phyloP scores from a whole-genome alignment of 2,797 vertebrate genomes.

The Scleropages formosus region DNA sequence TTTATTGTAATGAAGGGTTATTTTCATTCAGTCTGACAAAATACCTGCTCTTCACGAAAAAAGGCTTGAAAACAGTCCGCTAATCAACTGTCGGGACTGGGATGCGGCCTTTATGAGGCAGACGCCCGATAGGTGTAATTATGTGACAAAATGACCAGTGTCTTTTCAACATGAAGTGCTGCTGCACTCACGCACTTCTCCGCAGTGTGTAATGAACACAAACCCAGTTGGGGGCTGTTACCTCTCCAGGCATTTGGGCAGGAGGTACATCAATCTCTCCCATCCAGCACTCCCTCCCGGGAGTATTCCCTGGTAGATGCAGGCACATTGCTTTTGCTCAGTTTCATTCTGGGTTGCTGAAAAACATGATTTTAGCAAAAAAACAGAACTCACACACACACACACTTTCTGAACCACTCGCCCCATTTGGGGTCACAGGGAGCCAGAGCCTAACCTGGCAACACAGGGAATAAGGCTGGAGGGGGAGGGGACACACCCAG shows the following conservation, averaged over 20 bases:
- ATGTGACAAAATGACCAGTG: not conserved
- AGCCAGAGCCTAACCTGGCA: too few relatives aligned
- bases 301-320: not conserved
- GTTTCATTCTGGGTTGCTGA: too few relatives aligned
- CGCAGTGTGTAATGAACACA: not conserved
- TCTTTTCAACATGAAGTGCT: constrained; percentile 1
- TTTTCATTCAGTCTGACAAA: constrained; percentile 23
- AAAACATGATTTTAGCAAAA: too few relatives aligned
- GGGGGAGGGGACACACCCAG: too few relatives aligned
- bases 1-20: constrained; percentile 6
- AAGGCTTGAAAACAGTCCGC: constrained; percentile 7
- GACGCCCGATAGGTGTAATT: constrained; percentile 1
- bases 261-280: not conserved
- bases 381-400: too few relatives aligned
- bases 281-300: not conserved
- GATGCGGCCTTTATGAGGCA: not conserved
- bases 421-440: too few relatives aligned
- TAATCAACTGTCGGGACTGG: not conserved
- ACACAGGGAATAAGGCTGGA: too few relatives aligned
- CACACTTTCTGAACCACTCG: too few relatives aligned
- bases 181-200: not conserved
- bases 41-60: constrained; percentile 7
- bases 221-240: not conserved
- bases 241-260: not conserved
- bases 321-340: too few relatives aligned